A percentile compares a stretch with the other conserved stretches of the same genome.
These are phyloP conservation scores for Oreochromis tanganicae DNA, from an alignment of 2,113 vertebrate genomes.

Conservation along the genomic window DNA sequence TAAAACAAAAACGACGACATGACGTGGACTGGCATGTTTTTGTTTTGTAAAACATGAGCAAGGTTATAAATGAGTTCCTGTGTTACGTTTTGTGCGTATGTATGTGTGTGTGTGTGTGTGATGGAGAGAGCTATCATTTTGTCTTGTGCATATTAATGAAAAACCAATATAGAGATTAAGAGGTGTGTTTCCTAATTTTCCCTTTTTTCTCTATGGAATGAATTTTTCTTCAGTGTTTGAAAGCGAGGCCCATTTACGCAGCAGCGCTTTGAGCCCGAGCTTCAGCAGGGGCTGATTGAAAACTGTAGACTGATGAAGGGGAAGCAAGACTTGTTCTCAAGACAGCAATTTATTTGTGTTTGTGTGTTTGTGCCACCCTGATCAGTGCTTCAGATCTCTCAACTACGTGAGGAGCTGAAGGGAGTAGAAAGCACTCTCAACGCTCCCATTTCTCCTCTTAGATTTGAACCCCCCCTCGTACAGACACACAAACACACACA, in stretches of 20 bases:
- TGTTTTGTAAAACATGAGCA: slow-evolving; percentile 60
- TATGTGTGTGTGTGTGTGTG: background rate
- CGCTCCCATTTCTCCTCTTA: slow-evolving; percentile 42
- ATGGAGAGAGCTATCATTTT: slow-evolving; percentile 34
- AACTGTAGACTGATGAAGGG: slow-evolving; percentile 44
- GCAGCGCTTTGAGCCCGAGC: slow-evolving; percentile 33
- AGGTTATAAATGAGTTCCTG: slow-evolving; percentile 47
- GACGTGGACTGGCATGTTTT: slow-evolving; percentile 54
- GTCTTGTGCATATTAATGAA: slow-evolving; percentile 56
- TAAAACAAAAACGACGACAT: slow-evolving; percentile 17
- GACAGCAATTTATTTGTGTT: slow-evolving; percentile 57
- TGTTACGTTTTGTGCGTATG: slow-evolving; percentile 16
- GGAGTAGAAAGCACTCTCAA: slow-evolving; percentile 48
- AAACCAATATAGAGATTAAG: slow-evolving; percentile 52
- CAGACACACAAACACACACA: background rate
- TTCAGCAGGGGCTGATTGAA: slow-evolving; percentile 36
- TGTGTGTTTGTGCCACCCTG: slow-evolving; percentile 55
- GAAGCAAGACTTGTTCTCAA: slow-evolving; percentile 52
- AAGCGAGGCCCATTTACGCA: slow-evolving; percentile 32
- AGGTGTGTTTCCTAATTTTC: slow-evolving; percentile 47
- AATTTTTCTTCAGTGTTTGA: slow-evolving; percentile 34
- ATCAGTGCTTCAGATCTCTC: slow-evolving; percentile 54
- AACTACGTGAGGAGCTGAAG: slow-evolving; percentile 40
- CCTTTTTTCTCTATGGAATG: slow-evolving; percentile 19
- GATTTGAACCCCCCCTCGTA: slow-evolving; percentile 10